A percentile compares a stretch with the other conserved stretches of the same genome.
Evolutionary conservation across 2,797 vertebrate genomes (phyloP).

Genomic region (Cirrhinus molitorella): DNA sequence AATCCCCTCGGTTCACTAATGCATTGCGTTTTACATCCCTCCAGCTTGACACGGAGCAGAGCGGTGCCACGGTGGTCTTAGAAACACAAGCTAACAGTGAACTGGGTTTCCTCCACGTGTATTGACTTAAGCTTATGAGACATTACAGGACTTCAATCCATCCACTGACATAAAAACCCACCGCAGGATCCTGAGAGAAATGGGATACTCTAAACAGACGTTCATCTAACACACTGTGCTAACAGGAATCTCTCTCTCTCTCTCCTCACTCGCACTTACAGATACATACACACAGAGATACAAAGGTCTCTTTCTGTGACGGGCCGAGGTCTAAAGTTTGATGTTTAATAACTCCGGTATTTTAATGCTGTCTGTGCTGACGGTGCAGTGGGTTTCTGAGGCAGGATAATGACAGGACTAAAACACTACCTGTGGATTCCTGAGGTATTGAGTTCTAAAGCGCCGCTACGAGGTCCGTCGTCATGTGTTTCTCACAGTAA

Average conservation of each 20-base stretch:
- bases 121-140: slow-evolving; percentile 58
- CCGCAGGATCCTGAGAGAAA: slow-evolving; percentile 52
- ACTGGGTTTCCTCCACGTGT: slow-evolving; percentile 49
- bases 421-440: slow-evolving; percentile 64
- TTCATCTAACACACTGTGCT: slow-evolving; percentile 29
- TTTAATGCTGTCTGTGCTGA: slow-evolving; percentile 63
- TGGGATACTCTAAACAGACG: slow-evolving; percentile 53
- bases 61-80: slow-evolving; percentile 53
- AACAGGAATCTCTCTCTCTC: slow-evolving; percentile 34
- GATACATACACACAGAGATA: slow-evolving; percentile 45
- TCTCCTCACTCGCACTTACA: slow-evolving; percentile 27
- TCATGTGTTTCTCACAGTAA: slow-evolving; percentile 49
- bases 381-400: slow-evolving; percentile 46
- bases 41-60: slow-evolving; percentile 54
- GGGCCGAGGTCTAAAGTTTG: slow-evolving; percentile 49
- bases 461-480: slow-evolving; percentile 47
- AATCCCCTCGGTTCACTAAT: slow-evolving; percentile 4
- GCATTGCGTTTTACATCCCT: neutral
- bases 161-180: slow-evolving; percentile 48
- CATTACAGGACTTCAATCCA: slow-evolving; percentile 53
- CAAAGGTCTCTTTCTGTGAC: slow-evolving; percentile 64
- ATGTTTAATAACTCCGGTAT: slow-evolving; percentile 66
- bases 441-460: slow-evolving; percentile 68
- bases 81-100: slow-evolving; percentile 54
- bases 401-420: slow-evolving; percentile 57